Evolutionary conservation across 2,113 vertebrate genomes (phyloP).

Genomic region (Oreocharis arfaki): DNA sequence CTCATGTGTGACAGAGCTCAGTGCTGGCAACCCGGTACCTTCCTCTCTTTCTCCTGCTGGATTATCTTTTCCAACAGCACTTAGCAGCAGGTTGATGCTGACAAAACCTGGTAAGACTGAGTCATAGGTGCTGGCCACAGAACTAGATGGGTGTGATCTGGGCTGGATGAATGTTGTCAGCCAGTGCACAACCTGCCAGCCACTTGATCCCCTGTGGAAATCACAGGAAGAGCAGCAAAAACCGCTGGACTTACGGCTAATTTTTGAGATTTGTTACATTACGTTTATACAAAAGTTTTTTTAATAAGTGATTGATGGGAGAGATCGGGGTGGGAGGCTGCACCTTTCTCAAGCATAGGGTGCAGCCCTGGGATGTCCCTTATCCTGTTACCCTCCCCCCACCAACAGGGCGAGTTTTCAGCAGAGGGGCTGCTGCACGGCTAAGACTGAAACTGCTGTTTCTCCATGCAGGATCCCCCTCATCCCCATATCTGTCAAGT

Average conservation of each 20-base stretch:
- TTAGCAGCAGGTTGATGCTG: not conserved
- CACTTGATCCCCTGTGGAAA: not conserved
- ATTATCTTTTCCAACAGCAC: not conserved
- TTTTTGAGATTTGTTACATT: not conserved
- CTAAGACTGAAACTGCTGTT: not conserved
- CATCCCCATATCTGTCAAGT: not conserved
- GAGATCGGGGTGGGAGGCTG: not conserved
- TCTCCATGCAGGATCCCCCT: not conserved
- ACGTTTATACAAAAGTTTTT: no score
- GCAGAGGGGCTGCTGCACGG: not conserved
- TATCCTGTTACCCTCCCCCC: not conserved
- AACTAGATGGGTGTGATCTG: not conserved
- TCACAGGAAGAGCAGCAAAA: not conserved
- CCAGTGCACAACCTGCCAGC: not conserved
- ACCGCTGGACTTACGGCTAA: fast-evolving
- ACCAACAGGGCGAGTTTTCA: fast-evolving
- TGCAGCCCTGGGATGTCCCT: not conserved
- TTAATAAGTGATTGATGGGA: not conserved
- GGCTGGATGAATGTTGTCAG: not conserved
- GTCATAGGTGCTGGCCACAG: not conserved
- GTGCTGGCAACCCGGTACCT: not conserved
- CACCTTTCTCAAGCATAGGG: fast-evolving
- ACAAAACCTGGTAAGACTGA: not conserved
- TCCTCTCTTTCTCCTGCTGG: not conserved
- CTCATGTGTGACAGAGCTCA: not conserved